Evolutionary conservation across 2,888 invertebrate genomes (phyloP), one percentile per base, ranked within the genome.

Genomic region (Athetis lepigone): DNA sequence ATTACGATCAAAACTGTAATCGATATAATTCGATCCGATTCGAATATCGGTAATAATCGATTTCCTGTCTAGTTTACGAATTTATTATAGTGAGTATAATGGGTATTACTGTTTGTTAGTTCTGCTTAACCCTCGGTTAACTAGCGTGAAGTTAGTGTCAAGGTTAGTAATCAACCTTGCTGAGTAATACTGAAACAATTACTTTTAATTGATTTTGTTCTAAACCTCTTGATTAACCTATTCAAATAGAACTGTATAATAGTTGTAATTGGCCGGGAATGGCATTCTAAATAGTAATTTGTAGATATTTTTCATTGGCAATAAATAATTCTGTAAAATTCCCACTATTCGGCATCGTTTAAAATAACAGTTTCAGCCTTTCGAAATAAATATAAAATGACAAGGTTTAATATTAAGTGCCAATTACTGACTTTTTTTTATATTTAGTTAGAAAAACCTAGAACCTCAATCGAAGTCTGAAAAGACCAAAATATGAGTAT

Each of bases 61-160:
- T 79, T 79, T 80, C 75, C 75, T 65, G 72, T 60, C 68, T 66
- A 19, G 66, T 69, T 74, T 57, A 52, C n/a, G 49, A 63, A 68
- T 68, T 64, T 62, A 65, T 70, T 75, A 51, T 68, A 33, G 33
- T 33, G 33, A 8, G 54, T 52, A 33, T 33, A 33, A 33, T 66
- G 52, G 23, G 21, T 47, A 65, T 74, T 69, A 68, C 45, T 47
- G 46, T 69, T 59, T 55, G 62, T 70, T 75, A 68, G 67, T 76
- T 81, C 75, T 78, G 72, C 77, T 68, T 62, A 68, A 58, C 73
- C 76, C 74, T 69, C 71, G 37, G 37, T 54, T 70, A 74, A 71
- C 43, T 40, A 55, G 71, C 82, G 77, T 80, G 79, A 82, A 83
- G 79, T 72, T 73, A 68, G 68, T 79, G 83, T 82, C 83, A 83